Conservation (phyloP, 2,888 invertebrate genomes). For the Heliconius hortense region DNA sequence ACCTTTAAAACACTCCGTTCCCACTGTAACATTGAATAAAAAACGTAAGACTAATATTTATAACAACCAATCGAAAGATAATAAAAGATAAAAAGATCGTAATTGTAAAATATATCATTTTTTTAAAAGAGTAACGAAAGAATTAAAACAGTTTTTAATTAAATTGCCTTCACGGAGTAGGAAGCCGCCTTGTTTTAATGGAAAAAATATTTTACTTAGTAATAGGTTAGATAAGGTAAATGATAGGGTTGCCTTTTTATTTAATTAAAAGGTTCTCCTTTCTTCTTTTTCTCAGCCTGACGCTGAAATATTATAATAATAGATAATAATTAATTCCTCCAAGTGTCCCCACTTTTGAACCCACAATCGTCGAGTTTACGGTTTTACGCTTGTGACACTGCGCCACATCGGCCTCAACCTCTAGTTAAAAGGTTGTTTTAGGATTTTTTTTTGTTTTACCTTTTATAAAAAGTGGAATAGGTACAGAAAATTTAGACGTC, state of each 20-base stretch:
- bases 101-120: background rate
- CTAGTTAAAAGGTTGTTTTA: too few relatives aligned
- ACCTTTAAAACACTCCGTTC: background rate
- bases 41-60: too few relatives aligned
- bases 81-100: background rate
- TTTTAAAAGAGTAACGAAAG: background rate
- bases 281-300: background rate
- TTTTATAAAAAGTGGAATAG: too few relatives aligned
- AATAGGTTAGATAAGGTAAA: conserved; percentile 2
- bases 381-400: too few relatives aligned
- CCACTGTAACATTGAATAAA: background rate
- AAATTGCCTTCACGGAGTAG: background rate
- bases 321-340: too few relatives aligned
- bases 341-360: too few relatives aligned
- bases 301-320: too few relatives aligned
- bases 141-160: conserved; percentile 8
- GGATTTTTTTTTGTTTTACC: too few relatives aligned
- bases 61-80: too few relatives aligned
- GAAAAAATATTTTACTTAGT: background rate
- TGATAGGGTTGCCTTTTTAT: background rate
- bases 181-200: background rate
- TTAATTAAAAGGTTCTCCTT: background rate
- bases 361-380: too few relatives aligned
- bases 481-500: too few relatives aligned
- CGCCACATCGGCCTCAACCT: too few relatives aligned